Base-by-base conservation (phyloP, 2,888 invertebrate species). In the Euclidia mi region DNA sequence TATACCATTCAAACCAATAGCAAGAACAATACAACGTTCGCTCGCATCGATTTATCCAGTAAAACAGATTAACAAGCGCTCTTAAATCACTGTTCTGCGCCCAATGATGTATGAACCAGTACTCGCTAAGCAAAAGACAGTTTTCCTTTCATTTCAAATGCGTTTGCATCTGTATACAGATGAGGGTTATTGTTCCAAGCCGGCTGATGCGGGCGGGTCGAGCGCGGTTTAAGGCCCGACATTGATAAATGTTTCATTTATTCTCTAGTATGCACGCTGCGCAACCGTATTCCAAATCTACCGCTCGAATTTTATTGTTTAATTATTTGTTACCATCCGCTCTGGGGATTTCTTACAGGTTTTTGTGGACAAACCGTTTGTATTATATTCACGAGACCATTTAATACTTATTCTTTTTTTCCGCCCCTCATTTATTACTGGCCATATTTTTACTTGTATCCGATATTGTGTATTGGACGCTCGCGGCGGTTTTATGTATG, bases 231-330 rank as follows among this genome's bases (percentile, higher is more conserved):
- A 76, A 82, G 87, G 64, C 81, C 73, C 77, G 92, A 92, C 93
- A 89, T 78, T 91, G 92, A 92, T 90, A 88, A 92, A 92, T 92
- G 91, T 88, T 89, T 87, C 88, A 91, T 91, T 91, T 88, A 88
- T 89, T 81, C 85, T 77, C 74, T 83, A 82, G 79, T 82, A 80
- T 84, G 79, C 81, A 82, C 75, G 76, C 75, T 68, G 71, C 75
- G 76, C 75, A 68, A 71, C 70, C 78, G 74, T 79, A 82, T 57
- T 78, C 77, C 74, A 81, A 86, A 88, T 87, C 83, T 83, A 84
- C 80, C 65, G 63, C 62, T 68, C 76, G 74, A 82, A 81, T 87
- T 88, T 85, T 74, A 74, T 65, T 69, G 69, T 71, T 68, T 77
- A 74, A 70, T 78, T 73, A 75, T 78, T 75, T 63, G 56, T 60